These are phyloP conservation scores for Acronicta alni DNA, from an alignment of 2,888 invertebrate genomes.

Conservation along the genomic window DNA sequence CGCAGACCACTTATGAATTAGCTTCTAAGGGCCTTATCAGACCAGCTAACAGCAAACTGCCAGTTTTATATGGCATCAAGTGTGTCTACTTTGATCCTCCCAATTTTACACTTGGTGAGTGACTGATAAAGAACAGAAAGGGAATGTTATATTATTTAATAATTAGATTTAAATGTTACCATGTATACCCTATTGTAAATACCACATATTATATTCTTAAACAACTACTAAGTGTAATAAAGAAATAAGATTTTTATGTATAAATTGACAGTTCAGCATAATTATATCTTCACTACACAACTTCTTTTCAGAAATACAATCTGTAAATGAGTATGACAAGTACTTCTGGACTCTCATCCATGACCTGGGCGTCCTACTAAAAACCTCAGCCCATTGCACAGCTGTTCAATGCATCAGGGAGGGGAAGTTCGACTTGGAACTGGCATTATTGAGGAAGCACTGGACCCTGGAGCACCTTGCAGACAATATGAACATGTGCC, in stretches of 20 bases:
- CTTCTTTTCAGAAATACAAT: conserved; percentile 93
- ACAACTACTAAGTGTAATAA: no score
- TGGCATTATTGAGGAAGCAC: conserved; percentile 94
- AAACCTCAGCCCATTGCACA: conserved; percentile 94
- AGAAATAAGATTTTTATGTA: no score
- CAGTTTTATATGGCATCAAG: conserved; percentile 95
- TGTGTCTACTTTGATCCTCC: conserved; percentile 95
- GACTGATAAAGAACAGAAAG: no score
- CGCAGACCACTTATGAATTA: conserved; percentile 96
- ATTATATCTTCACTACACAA: neutral
- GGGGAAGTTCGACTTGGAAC: conserved; percentile 93
- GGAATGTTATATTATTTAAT: no score
- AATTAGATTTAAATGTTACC: no score
- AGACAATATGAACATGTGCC: conserved; percentile 90
- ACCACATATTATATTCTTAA: no score
- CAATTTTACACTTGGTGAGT: conserved; percentile 94
- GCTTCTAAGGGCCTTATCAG: conserved; percentile 95
- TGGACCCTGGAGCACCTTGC: conserved; percentile 93
- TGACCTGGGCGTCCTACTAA: conserved; percentile 94
- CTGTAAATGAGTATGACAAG: conserved; percentile 94
- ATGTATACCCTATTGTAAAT: no score
- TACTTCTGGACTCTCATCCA: conserved; percentile 94
- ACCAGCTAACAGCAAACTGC: conserved; percentile 91
- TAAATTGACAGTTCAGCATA: no score
- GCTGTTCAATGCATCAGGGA: conserved; percentile 94